phyloP scores from a whole-genome alignment of 1,140 invertebrate species.

The Telenomus remus region DNA sequence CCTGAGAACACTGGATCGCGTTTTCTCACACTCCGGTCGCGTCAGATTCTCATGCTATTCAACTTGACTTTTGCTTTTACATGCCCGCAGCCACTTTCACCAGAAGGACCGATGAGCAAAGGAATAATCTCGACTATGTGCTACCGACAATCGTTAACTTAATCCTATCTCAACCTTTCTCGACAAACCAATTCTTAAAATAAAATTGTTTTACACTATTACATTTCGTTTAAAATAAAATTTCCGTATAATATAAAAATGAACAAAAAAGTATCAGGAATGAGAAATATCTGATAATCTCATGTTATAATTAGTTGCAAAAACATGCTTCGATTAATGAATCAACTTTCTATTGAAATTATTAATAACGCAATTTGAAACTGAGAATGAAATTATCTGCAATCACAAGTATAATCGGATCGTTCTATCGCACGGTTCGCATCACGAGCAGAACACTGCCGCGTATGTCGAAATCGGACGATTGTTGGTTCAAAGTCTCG shows the following conservation, averaged over 20 bases:
- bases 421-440: constrained; percentile 18
- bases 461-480: constrained; percentile 39
- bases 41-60: constrained; percentile 68
- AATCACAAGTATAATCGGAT: constrained; percentile 24
- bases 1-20: constrained; percentile 24
- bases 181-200: too few species aligned
- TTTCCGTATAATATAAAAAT: too few species aligned
- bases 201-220: background rate
- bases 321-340: too few species aligned
- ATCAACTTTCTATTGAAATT: constrained; percentile 1
- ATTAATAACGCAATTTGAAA: constrained; percentile 28
- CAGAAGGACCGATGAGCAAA: constrained; percentile 29
- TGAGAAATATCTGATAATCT: too few species aligned
- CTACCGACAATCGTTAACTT: constrained; percentile 2
- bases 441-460: constrained; percentile 22
- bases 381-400: constrained; percentile 12
- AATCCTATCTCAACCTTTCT: background rate
- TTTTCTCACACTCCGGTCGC: constrained; percentile 49
- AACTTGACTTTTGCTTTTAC: constrained; percentile 71
- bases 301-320: constrained; percentile 16
- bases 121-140: constrained; percentile 26
- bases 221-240: too few species aligned
- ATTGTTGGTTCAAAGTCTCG: constrained; percentile 23
- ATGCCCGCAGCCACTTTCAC: constrained; percentile 63
- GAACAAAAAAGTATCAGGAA: too few species aligned